A percentile compares a stretch with the other conserved stretches of the same genome.
Evolutionary conservation across 1,140 invertebrate species (phyloP).

Genomic region (Caenorhabditis brenneri): DNA sequence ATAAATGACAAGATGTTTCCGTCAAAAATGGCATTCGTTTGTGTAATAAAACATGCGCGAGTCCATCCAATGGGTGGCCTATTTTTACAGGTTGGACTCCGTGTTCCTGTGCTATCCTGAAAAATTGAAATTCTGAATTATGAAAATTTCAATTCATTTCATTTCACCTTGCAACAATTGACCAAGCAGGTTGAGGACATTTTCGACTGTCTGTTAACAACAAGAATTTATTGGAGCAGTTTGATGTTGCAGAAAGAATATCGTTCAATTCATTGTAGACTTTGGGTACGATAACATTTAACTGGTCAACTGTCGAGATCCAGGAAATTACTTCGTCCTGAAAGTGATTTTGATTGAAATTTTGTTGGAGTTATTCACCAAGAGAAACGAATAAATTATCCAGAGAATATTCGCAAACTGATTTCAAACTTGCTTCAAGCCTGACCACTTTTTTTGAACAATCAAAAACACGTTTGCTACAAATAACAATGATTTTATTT

Average conservation of each 20-base stretch:
- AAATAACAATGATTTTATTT: no score
- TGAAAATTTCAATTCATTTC: no score
- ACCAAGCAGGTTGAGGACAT: slow-evolving; percentile 4
- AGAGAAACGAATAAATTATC: no score
- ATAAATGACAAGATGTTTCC: slow-evolving; percentile 6
- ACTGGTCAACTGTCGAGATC: neutral
- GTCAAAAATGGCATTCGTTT: slow-evolving; percentile 1
- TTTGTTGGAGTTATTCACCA: no score
- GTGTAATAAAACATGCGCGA: neutral
- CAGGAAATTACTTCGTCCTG: neutral
- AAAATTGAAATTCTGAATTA: neutral
- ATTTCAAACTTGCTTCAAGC: no score
- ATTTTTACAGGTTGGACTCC: slow-evolving; percentile 3
- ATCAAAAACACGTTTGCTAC: no score
- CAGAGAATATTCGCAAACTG: no score
- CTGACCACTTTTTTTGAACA: no score
- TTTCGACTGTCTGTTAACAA: neutral
- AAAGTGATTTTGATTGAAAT: no score
- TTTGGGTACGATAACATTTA: neutral
- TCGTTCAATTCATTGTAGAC: neutral
- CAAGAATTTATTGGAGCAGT: slow-evolving; percentile 7
- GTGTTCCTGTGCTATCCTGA: neutral
- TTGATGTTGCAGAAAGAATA: slow-evolving; percentile 8
- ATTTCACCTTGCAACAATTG: neutral
- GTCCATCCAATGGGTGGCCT: neutral